Evolutionary conservation across 2,888 invertebrate species (phyloP).

Genomic region (Polyommatus iphigenia): DNA sequence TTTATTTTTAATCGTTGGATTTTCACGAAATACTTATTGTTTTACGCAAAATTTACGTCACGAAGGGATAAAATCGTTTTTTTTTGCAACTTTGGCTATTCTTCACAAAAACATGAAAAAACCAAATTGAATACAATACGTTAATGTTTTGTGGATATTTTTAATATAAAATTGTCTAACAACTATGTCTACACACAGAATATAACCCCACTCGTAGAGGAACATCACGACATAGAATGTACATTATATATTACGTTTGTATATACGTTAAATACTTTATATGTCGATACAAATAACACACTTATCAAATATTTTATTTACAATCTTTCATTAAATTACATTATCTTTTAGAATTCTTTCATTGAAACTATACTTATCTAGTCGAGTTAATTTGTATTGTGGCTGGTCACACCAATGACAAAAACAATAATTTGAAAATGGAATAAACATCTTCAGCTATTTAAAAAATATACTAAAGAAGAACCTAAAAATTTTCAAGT

Average conservation of each 20-base stretch:
- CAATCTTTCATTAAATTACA: constrained; percentile 57
- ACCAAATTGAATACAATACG: constrained; percentile 52
- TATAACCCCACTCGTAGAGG: constrained; percentile 69
- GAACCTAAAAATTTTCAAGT: too few species aligned
- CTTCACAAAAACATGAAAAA: background rate
- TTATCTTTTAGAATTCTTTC: constrained; percentile 65
- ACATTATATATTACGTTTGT: constrained; percentile 49
- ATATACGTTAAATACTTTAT: constrained; percentile 50
- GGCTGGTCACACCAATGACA: constrained; percentile 28
- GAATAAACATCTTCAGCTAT: too few species aligned
- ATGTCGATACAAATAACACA: constrained; percentile 62
- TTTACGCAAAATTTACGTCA: too few species aligned
- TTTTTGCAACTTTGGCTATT: background rate
- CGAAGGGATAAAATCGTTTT: background rate
- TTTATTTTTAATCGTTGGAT: too few species aligned
- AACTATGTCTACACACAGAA: constrained; percentile 64
- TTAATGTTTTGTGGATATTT: constrained; percentile 58
- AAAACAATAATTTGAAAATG: constrained; percentile 9
- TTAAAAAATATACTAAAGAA: too few species aligned
- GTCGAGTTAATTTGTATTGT: constrained; percentile 4
- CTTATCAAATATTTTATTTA: constrained; percentile 64
- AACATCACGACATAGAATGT: constrained; percentile 69
- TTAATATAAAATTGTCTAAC: constrained; percentile 53
- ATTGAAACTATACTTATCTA: constrained; percentile 17
- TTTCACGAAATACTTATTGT: too few species aligned